Conservation (phyloP, 2,797 vertebrate genomes). For the Rhinoraja longicauda region DNA sequence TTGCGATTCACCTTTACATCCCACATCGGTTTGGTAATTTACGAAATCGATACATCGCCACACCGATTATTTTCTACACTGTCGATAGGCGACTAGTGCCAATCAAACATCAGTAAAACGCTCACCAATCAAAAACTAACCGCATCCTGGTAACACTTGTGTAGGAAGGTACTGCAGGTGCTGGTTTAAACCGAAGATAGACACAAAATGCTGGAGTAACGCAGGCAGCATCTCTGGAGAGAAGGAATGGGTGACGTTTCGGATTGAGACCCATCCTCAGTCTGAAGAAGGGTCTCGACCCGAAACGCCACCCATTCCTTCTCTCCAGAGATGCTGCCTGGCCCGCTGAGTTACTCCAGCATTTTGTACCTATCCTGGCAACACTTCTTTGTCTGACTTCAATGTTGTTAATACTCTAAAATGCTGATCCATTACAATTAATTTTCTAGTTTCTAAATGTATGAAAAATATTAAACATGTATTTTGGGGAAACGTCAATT, state of each 20-base stretch:
- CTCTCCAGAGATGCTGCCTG: too few relatives aligned
- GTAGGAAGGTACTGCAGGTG: too few relatives aligned
- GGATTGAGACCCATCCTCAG: too few relatives aligned
- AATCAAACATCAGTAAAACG: background rate
- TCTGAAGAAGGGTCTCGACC: too few relatives aligned
- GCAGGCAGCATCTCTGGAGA: too few relatives aligned
- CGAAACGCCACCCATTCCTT: too few relatives aligned
- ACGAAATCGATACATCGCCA: background rate
- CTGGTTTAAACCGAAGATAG: too few relatives aligned
- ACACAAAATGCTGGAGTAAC: too few relatives aligned
- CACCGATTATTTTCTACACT: background rate
- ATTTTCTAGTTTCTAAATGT: background rate
- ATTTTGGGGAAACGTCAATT: background rate
- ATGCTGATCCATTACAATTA: background rate
- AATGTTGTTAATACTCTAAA: background rate
- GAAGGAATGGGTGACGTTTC: too few relatives aligned
- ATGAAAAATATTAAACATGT: background rate
- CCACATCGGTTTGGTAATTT: conserved; percentile 1
- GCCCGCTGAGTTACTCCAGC: too few relatives aligned
- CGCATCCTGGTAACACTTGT: background rate
- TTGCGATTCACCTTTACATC: background rate
- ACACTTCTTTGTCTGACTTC: background rate
- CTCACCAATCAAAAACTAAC: background rate
- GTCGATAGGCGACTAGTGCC: background rate
- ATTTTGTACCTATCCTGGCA: too few relatives aligned